phyloP scores from a whole-genome alignment of 2,113 vertebrate genomes.

The Puntigrus tetrazona region DNA sequence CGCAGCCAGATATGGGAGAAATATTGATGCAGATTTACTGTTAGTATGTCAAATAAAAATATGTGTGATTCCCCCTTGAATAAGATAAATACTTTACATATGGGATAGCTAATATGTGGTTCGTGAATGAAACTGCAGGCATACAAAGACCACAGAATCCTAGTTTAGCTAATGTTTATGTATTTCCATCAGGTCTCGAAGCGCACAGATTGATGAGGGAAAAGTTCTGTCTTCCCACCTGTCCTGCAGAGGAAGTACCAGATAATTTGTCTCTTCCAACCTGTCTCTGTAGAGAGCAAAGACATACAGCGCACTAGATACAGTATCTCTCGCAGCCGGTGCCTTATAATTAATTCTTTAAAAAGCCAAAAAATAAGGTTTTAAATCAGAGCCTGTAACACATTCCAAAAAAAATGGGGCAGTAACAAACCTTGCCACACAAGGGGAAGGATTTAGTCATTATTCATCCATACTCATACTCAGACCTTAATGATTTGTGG shows the following conservation, averaged over 20 bases:
- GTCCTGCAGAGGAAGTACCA: slow-evolving; percentile 10
- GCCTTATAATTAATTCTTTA: not conserved
- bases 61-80: slow-evolving; percentile 16
- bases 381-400: slow-evolving; percentile 20
- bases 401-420: not conserved
- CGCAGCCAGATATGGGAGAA: slow-evolving; percentile 17
- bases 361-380: not conserved
- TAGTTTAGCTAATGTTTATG: slow-evolving; percentile 10
- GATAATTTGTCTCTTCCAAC: slow-evolving; percentile 11
- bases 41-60: slow-evolving; percentile 5
- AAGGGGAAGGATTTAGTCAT: slow-evolving; percentile 29
- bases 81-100: slow-evolving; percentile 29
- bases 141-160: not conserved
- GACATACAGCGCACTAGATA: slow-evolving; percentile 8
- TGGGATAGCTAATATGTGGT: slow-evolving; percentile 20
- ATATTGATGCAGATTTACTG: slow-evolving; percentile 20
- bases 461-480: slow-evolving; percentile 12
- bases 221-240: slow-evolving; percentile 14
- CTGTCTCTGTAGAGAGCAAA: not conserved
- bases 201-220: not conserved
- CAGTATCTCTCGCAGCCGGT: not conserved
- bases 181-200: slow-evolving; percentile 21
- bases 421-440: slow-evolving; percentile 15
- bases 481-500: slow-evolving; percentile 39
- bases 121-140: slow-evolving; percentile 19